phyloP scores from a whole-genome alignment of 2,888 invertebrate genomes.

The Odontomyia ornata region DNA sequence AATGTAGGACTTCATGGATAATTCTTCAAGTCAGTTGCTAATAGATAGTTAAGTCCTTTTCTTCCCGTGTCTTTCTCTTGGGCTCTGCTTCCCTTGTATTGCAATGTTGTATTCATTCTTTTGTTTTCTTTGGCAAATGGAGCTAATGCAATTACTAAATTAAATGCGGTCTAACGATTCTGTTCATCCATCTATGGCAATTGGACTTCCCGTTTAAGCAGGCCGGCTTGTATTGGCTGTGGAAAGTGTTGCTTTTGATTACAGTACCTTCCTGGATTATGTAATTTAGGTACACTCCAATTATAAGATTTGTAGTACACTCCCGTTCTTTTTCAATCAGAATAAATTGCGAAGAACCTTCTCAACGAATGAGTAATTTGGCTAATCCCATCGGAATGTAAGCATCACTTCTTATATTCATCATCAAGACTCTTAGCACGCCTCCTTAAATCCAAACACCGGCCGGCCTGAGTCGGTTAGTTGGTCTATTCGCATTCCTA shows the following conservation, averaged over 20 bases:
- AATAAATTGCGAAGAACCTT: no score
- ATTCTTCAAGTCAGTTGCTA: slow-evolving; percentile 10
- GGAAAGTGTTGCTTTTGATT: neutral
- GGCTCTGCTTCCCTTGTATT: neutral
- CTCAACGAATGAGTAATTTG: no score
- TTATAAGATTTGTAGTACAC: no score
- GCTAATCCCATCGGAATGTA: no score
- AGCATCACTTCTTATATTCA: no score
- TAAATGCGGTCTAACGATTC: neutral
- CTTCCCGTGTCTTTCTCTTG: neutral
- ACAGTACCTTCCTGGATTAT: neutral
- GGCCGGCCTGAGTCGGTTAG: neutral
- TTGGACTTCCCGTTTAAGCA: neutral
- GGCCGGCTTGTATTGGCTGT: neutral
- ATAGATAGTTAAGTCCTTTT: neutral
- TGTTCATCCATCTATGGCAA: neutral
- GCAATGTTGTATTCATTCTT: neutral
- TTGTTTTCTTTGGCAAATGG: slow-evolving; percentile 7
- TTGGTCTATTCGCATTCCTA: neutral
- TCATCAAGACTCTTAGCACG: neutral
- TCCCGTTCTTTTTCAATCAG: no score
- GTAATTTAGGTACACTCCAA: no score
- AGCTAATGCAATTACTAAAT: slow-evolving; percentile 32
- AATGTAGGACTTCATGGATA: neutral
- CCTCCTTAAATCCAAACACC: neutral